Evolutionary conservation across 92 coral and sea anemone genomes (phyloP).

Genomic region (Umimayanthus kanabou): DNA sequence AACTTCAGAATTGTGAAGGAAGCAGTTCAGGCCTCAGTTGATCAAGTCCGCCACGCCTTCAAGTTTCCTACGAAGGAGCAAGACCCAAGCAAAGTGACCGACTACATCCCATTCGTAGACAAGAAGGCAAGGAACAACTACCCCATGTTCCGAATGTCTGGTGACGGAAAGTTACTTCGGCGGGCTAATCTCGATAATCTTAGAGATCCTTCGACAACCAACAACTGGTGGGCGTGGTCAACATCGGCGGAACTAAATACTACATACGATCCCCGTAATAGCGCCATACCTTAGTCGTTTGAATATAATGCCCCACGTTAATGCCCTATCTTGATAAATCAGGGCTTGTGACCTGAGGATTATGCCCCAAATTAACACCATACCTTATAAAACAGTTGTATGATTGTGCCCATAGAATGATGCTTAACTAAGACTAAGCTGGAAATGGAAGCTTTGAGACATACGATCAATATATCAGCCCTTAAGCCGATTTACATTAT

Average conservation of each 20-base stretch:
- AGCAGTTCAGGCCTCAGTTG: constrained; percentile 64
- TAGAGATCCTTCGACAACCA: constrained; percentile 50
- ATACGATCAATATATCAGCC: no score
- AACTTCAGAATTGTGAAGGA: constrained; percentile 32
- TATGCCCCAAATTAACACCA: no score
- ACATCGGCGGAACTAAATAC: constrained; percentile 7
- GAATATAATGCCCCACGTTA: not conserved
- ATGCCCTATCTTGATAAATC: no score
- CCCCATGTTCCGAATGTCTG: constrained; percentile 61
- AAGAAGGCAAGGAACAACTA: constrained; percentile 56
- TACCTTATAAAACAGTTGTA: no score
- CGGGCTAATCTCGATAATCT: constrained; percentile 58
- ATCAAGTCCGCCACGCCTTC: constrained; percentile 60
- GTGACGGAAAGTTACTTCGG: constrained; percentile 57
- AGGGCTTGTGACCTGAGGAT: not conserved
- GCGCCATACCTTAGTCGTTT: not conserved
- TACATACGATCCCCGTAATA: not conserved
- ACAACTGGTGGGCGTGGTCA: constrained; percentile 49
- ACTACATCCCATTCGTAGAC: constrained; percentile 66
- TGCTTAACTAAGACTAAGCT: no score
- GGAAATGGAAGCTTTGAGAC: no score
- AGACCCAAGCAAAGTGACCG: constrained; percentile 40
- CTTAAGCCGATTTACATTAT: no score
- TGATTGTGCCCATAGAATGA: no score
- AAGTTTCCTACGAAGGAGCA: constrained; percentile 15